These are phyloP conservation scores for Operophtera brumata DNA, from an alignment of 2,888 invertebrate genomes.

Conservation along the genomic window DNA sequence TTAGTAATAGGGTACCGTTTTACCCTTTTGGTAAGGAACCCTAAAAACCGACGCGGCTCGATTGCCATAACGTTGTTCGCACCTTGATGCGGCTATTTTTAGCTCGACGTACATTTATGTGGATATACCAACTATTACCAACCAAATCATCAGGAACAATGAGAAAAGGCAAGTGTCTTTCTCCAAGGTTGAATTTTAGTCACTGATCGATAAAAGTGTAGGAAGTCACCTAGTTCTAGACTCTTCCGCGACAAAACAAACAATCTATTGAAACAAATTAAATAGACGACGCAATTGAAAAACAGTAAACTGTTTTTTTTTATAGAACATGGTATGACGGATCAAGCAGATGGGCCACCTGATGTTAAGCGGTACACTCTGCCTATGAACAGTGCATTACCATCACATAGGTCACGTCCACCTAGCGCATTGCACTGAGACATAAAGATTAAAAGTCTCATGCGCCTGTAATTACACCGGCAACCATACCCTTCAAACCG, in stretches of 20 bases:
- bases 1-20: no score
- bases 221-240: conserved; percentile 2
- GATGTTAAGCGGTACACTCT: no score
- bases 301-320: not conserved
- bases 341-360: no score
- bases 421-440: no score
- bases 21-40: no score
- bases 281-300: not conserved
- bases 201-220: conserved; percentile 2
- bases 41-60: not conserved
- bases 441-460: no score
- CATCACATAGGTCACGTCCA: no score
- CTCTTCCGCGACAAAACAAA: not conserved
- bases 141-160: conserved; percentile 7
- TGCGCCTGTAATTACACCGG: no score
- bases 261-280: not conserved
- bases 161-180: not conserved
- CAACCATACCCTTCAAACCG: no score
- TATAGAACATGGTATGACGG: no score
- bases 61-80: conserved; percentile 14
- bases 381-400: no score
- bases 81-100: conserved; percentile 13
- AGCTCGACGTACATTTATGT: conserved; percentile 1
- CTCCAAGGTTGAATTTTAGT: not conserved
- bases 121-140: not conserved